Evolutionary conservation across 1,140 invertebrate genomes (phyloP), one percentile per base, ranked within the genome.

Genomic region (Pantala flavescens): DNA sequence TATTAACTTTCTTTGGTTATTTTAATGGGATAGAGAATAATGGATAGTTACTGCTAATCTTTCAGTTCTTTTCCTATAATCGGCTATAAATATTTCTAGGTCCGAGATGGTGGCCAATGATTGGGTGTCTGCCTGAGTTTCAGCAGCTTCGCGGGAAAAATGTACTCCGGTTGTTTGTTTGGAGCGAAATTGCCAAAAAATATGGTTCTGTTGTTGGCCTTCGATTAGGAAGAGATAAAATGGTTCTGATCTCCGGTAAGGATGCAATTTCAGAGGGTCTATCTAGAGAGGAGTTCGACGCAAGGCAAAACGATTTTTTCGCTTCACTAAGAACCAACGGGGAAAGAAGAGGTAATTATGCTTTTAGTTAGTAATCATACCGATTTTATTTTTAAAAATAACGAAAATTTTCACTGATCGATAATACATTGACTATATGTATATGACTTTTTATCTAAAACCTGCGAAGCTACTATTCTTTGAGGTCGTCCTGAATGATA

Each of bases 391-490:
- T 63, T 63, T n/a, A 63, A 63, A n/a, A 63, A 63, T 63, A 14
- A 63, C n/a, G 14, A 14, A 63, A 63, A 63, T 14, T 14, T 14
- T 63, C 14, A 63, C 14, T 63, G 14, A 14, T 63, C 14, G n/a
- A 63, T 63, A 14, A 63, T 14, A 63, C 49, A 63, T 63, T 14
- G n/a, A 63, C n/a, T 14, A 14, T 63, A 63, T 14, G 14, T 63
- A 63, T n/a, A 63, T 63, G 49, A 63, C 14, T 63, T 63, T 63
- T 63, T 63, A 63, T 63, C n/a, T 63, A 14, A n/a, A n/a, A n/a
- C n/a, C n/a, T n/a, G n/a, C n/a, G n/a, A n/a, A n/a, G n/a, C n/a
- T n/a, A n/a, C n/a, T n/a, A n/a, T n/a, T n/a, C n/a, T n/a, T n/a
- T n/a, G n/a, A n/a, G n/a, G n/a, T n/a, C n/a, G n/a, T n/a, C n/a